These are phyloP conservation scores for Pantelozetes paolii DNA, from an alignment of 2,888 invertebrate genomes.

Conservation along the genomic window DNA sequence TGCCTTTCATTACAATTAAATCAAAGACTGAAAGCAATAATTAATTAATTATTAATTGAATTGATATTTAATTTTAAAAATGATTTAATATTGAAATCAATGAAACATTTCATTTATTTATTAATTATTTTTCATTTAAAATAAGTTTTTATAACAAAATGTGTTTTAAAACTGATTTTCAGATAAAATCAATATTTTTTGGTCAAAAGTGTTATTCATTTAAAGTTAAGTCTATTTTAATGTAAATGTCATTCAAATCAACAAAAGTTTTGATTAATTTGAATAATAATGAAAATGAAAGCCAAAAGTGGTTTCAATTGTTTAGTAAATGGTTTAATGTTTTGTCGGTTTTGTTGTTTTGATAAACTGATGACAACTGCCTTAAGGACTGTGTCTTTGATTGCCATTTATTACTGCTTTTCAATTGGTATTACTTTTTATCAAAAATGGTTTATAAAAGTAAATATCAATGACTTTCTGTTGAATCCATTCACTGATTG, in stretches of 20 bases:
- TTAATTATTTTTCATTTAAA: no score
- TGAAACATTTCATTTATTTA: no score
- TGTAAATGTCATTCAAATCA: background rate
- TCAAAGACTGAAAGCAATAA: no score
- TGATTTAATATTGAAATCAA: no score
- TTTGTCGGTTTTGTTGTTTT: background rate
- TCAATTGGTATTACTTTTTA: slow-evolving; percentile 96
- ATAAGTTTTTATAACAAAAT: no score
- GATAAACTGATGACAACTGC: background rate
- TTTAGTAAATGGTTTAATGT: background rate
- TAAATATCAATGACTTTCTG: slow-evolving; percentile 51
- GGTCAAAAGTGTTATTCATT: background rate
- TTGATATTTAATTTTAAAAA: no score
- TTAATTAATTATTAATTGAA: no score
- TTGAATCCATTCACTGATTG: background rate
- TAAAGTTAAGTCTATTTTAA: background rate
- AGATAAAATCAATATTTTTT: no score
- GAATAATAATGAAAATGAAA: slow-evolving; percentile 7
- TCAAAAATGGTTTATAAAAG: slow-evolving; percentile 85
- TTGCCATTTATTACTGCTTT: slow-evolving; percentile 78
- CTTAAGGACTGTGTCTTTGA: slow-evolving; percentile 57
- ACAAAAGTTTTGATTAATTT: background rate
- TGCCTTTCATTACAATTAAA: no score
- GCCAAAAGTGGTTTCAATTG: background rate
- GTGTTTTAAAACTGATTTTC: no score